Evolutionary conservation across 2,888 invertebrate genomes (phyloP).

Genomic region (Mechanitis mazaeus): DNA sequence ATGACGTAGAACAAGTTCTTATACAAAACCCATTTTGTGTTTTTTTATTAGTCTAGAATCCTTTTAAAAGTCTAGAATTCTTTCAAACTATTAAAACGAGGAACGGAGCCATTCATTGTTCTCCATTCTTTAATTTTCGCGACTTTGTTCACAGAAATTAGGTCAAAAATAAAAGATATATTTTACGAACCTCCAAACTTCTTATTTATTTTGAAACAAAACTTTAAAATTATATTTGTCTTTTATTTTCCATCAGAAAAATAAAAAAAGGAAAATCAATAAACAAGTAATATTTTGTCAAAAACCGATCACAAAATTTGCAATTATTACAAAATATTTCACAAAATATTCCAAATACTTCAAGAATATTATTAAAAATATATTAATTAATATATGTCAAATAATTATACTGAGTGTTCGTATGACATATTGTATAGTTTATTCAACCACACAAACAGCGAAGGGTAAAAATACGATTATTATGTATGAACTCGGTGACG

Average conservation of each 20-base stretch:
- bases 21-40: background rate
- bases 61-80: background rate
- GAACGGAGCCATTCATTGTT: slow-evolving; percentile 20
- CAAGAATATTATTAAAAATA: too few species aligned
- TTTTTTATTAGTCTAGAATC: background rate
- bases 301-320: too few species aligned
- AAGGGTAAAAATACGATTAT: slow-evolving; percentile 42
- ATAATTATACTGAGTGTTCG: background rate
- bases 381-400: background rate
- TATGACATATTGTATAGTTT: slow-evolving; percentile 16
- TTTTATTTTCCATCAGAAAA: too few species aligned
- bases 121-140: slow-evolving; percentile 23
- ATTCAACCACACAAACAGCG: slow-evolving; percentile 24
- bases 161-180: slow-evolving; percentile 21
- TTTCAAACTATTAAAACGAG: slow-evolving; percentile 13
- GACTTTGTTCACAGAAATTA: slow-evolving; percentile 14
- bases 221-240: background rate
- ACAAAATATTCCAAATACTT: too few species aligned
- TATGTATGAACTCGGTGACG: slow-evolving; percentile 60
- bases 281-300: too few species aligned
- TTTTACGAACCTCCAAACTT: slow-evolving; percentile 1
- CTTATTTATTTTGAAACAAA: background rate
- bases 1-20: background rate
- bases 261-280: too few species aligned
- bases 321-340: too few species aligned